phyloP scores from a whole-genome alignment of 92 coral and sea anemone species.

The Porites rus region DNA sequence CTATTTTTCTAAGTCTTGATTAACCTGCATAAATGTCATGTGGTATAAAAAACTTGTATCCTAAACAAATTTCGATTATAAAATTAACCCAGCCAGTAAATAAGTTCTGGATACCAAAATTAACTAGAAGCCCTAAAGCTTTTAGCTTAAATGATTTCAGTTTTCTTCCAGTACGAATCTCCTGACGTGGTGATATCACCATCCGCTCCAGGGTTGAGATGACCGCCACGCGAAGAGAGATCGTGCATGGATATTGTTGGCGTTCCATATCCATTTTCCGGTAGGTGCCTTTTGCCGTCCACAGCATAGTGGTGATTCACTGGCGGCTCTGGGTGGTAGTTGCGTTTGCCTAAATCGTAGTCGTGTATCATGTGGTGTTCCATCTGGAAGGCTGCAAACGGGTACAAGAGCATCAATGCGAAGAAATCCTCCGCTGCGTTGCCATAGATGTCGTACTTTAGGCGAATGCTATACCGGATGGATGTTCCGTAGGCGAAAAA shows the following conservation, averaged over 20 bases:
- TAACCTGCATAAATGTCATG: not conserved
- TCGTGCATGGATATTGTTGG: constrained; percentile 15
- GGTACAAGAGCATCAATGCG: constrained; percentile 67
- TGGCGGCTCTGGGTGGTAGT: not conserved
- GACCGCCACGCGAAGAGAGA: not conserved
- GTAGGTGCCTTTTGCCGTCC: not conserved
- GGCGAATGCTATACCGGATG: constrained; percentile 69
- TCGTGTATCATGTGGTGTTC: constrained; percentile 56
- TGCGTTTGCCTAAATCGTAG: constrained; percentile 29
- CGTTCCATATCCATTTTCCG: constrained; percentile 1
- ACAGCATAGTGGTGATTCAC: not conserved
- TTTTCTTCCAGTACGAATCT: constrained; percentile 12
- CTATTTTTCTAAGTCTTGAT: not conserved
- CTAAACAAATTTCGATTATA: not conserved
- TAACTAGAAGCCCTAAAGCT: not conserved
- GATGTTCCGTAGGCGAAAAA: constrained; percentile 86
- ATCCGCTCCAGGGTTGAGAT: not conserved
- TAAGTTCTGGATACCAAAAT: not conserved
- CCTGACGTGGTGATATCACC: not conserved
- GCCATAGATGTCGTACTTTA: constrained; percentile 49
- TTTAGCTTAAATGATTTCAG: constrained; percentile 9
- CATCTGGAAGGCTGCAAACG: constrained; percentile 72
- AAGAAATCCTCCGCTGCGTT: constrained; percentile 70
- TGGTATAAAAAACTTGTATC: not conserved
- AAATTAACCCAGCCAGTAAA: not conserved